These are phyloP conservation scores for Callosobruchus maculatus DNA, from an alignment of 2,888 invertebrate species.

Conservation along the genomic window DNA sequence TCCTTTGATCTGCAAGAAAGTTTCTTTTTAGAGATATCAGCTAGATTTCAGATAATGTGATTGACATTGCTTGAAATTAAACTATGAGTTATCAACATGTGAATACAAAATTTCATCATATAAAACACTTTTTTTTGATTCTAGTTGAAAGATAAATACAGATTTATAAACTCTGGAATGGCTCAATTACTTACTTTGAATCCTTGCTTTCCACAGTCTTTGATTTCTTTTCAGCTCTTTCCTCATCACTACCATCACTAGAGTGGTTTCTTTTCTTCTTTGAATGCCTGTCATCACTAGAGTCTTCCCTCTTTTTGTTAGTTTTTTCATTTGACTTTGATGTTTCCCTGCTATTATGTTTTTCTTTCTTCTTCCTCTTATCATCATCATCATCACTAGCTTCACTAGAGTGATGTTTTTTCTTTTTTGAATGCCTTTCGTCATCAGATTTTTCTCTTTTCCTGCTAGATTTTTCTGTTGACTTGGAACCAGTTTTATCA, in stretches of 20 bases:
- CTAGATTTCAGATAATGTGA: too few species aligned
- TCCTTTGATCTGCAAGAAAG: background rate
- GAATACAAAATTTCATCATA: too few species aligned
- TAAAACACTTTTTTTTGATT: too few species aligned
- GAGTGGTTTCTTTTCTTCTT: slow-evolving; percentile 18
- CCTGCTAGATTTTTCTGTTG: slow-evolving; percentile 7
- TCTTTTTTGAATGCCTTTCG: slow-evolving; percentile 6
- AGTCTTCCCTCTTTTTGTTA: background rate
- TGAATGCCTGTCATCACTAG: slow-evolving; percentile 19
- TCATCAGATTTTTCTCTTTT: slow-evolving; percentile 10
- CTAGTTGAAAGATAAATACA: too few species aligned
- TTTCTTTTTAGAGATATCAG: background rate
- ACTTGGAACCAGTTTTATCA: slow-evolving; percentile 10
- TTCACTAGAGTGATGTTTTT: slow-evolving; percentile 6
- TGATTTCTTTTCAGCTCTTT: background rate
- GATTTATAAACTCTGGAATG: too few species aligned
- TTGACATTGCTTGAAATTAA: too few species aligned
- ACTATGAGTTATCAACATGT: too few species aligned
- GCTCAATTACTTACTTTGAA: background rate
- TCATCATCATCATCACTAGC: slow-evolving; percentile 25
- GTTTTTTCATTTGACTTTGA: background rate
- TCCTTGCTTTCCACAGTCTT: background rate
- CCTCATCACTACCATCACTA: slow-evolving; percentile 17
- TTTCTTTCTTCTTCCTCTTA: background rate
- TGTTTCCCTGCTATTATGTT: background rate